Conservation (phyloP, 2,113 vertebrate genomes). For the Silurus asotus region DNA sequence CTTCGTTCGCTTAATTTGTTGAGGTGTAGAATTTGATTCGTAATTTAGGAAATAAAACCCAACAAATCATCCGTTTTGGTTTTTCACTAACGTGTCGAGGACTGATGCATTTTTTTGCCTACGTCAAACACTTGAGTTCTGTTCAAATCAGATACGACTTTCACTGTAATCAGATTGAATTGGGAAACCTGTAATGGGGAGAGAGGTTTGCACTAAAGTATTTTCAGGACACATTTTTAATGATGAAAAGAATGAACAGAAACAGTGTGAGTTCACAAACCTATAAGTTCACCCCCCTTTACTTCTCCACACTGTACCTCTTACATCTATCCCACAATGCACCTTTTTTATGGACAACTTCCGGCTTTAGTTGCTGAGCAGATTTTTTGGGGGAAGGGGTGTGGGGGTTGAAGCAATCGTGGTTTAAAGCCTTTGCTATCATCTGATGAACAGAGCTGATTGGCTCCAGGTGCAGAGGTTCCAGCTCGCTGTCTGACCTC, state of each 20-base stretch:
- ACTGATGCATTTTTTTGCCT: too few relatives aligned
- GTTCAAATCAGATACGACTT: too few relatives aligned
- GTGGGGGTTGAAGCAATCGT: conserved; percentile 28
- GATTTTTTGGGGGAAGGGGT: background rate
- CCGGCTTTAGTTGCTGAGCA: conserved; percentile 31
- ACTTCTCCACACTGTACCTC: conserved; percentile 9
- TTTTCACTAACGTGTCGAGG: too few relatives aligned
- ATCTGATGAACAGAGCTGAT: conserved; percentile 73
- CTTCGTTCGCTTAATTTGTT: too few relatives aligned
- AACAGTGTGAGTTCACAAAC: background rate
- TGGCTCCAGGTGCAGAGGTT: conserved; percentile 83
- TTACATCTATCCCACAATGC: conserved; percentile 10
- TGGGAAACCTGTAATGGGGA: too few relatives aligned
- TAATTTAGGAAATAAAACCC: too few relatives aligned
- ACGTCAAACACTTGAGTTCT: too few relatives aligned
- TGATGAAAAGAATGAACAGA: background rate
- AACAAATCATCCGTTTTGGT: too few relatives aligned
- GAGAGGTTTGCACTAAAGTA: too few relatives aligned
- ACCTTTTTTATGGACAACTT: conserved; percentile 37
- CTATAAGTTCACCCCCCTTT: background rate
- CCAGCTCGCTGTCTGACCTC: conserved; percentile 83
- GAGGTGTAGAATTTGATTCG: too few relatives aligned
- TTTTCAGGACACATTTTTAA: background rate
- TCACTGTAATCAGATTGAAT: too few relatives aligned
- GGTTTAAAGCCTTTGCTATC: conserved; percentile 80